Base-by-base conservation (phyloP, 2,888 invertebrate genomes). In the Fragum sueziense region DNA sequence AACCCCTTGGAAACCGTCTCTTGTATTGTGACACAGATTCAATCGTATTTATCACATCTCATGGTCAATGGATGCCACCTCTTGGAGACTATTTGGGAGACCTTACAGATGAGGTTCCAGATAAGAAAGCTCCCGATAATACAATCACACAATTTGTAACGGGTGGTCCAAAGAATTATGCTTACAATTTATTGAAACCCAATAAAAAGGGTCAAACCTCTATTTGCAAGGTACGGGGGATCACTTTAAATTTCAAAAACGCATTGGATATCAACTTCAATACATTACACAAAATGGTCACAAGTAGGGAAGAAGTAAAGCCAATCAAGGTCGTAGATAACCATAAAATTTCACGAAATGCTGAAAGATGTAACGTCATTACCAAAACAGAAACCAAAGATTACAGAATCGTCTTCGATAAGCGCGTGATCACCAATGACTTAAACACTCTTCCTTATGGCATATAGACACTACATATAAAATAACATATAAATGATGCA, bases 51-150 rank as follows among this genome's bases (percentile, higher is more conserved):
- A 69, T 51, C 4, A 33, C 27, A 17, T 17, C 25, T 62, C 25
- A 17, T 6, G 77, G 68, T 4, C 37, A 77, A 20, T 69, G 72
- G 62, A 62, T 71, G 22, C 87, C 89, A 11, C 82, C 86, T 11
- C 78, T 85, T 0, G 91, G 91, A 54, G 85, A 87, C 70, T 89
- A 80, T 74, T 69, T 92, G n/a, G 90, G 91, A 0, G 90, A 93
- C 57, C 78, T 93, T 82, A 92, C 91, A 0, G 88, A 93, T 79
- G 92, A 93, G 74, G n/a, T n/a, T n/a, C n/a, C n/a, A n/a, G n/a
- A 51, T 92, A 0, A 93, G 74, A 51, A 92, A 0, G 33, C 33
- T n/a, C n/a, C n/a, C 87, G 47, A 62, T 2, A 68, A 77, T 34
- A 73, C 22, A 9, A 77, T 77, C 20, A 41, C 52, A 22, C 25